Evolutionary conservation across 2,113 vertebrate genomes (phyloP).

Genomic region (Onychostoma macrolepis): DNA sequence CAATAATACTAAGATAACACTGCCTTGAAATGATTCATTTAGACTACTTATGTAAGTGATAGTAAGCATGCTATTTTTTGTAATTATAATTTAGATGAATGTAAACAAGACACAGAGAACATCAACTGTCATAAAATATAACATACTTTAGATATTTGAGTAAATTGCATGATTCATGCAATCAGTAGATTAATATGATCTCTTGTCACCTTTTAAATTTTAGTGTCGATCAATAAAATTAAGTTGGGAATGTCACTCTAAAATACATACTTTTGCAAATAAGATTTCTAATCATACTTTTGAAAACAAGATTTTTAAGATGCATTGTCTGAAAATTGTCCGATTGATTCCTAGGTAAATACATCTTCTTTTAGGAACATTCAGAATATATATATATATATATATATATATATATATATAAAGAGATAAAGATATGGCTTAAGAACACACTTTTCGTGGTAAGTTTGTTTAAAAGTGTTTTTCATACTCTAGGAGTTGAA

Average conservation of each 20-base stretch:
- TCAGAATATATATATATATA: too few relatives aligned
- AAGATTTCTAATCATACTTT: too few relatives aligned
- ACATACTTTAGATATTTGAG: background rate
- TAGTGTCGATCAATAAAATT: too few relatives aligned
- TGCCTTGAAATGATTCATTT: too few relatives aligned
- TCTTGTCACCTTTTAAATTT: too few relatives aligned
- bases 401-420: too few relatives aligned
- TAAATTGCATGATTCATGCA: background rate
- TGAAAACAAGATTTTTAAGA: too few relatives aligned
- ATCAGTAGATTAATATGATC: too few relatives aligned
- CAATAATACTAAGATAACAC: too few relatives aligned
- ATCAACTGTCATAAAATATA: background rate
- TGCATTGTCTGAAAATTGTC: background rate
- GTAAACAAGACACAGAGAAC: background rate
- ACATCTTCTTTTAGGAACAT: background rate
- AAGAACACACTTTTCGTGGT: background rate
- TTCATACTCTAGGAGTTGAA: conserved; percentile 75
- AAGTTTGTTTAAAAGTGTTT: conserved; percentile 2
- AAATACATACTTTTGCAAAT: background rate
- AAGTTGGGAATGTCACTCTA: background rate
- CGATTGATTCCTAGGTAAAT: too few relatives aligned
- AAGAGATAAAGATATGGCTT: too few relatives aligned
- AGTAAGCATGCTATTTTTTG: background rate
- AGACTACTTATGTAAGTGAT: too few relatives aligned
- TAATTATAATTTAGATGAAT: background rate